Base-by-base conservation (phyloP, 2,113 vertebrate genomes). In the Osmerus eperlanus region DNA sequence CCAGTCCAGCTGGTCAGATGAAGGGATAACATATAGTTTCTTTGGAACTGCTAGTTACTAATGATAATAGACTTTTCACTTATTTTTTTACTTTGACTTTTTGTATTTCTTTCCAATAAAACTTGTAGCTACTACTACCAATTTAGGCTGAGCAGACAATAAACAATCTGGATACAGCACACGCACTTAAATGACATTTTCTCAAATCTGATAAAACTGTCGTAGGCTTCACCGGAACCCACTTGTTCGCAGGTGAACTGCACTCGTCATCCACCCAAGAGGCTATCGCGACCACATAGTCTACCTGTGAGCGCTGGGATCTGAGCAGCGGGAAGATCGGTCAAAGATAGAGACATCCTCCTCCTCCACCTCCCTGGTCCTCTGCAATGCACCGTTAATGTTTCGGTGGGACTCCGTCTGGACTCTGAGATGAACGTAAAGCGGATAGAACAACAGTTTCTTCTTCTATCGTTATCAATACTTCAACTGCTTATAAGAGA, bases 341-440 rank as follows among this genome's bases (percentile, higher is more conserved):
- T 21, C 56, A 23, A 7, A 52, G 4, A 53, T 14, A 29, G 14
- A 61, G 3, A 5, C 54, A 29, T 29, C 15, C 21, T 16, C 52
- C 52, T 28, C 66, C 53, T 32, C 21, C 23, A 59, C 91, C 58
- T 21, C n/a, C 19, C 15, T 56, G 55, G 82, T 78, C 78, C 68
- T 68, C 0, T 85, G 95, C 94, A 87, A 98, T 97, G 96, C 87
- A 85, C 83, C 92, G 87, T 69, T 94, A 92, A 90, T 87, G 85
- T 87, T 80, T 85, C 89, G 86, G 78, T 82, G 77, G 74, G 83
- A 90, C 89, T 85, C 79, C 81, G 71, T 80, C 89, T 83, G 91
- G 91, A 92, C 91, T 83, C 88, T 96, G 96, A 97, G 93, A 99
- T 99, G 97, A 97, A 94, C 90, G 88, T 94, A 89, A 93, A 91